Evolutionary conservation across 2,113 vertebrate species (phyloP).

Genomic region (Kryptolebias marmoratus): DNA sequence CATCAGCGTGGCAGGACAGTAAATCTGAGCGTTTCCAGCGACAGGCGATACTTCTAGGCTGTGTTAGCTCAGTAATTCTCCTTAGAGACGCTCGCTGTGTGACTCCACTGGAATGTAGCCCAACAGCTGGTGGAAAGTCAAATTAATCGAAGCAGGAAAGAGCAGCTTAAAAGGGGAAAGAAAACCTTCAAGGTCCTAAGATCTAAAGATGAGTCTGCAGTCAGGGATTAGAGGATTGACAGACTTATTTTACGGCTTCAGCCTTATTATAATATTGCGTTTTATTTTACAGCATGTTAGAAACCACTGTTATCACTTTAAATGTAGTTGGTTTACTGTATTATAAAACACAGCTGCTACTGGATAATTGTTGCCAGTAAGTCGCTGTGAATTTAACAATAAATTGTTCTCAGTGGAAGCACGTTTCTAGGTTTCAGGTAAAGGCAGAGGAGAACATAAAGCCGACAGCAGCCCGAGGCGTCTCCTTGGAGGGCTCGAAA

Average conservation of each 20-base stretch:
- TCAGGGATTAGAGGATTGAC: neutral
- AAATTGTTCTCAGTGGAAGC: too few species aligned
- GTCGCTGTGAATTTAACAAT: too few species aligned
- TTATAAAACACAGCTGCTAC: too few species aligned
- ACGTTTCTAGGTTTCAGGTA: too few species aligned
- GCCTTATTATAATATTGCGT: too few species aligned
- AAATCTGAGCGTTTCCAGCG: constrained; percentile 50
- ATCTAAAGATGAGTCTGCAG: neutral
- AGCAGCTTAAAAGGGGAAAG: constrained; percentile 22
- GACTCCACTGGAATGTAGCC: constrained; percentile 64
- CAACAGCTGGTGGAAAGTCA: constrained; percentile 65
- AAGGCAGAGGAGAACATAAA: constrained; percentile 5
- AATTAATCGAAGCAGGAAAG: constrained; percentile 32
- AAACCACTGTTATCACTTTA: too few species aligned
- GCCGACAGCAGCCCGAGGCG: constrained; percentile 8
- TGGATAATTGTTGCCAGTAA: too few species aligned
- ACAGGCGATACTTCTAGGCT: constrained; percentile 36
- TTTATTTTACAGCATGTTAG: too few species aligned
- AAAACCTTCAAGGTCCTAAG: neutral
- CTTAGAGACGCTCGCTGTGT: constrained; percentile 30
- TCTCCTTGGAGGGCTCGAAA: constrained; percentile 8
- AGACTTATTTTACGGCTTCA: too few species aligned
- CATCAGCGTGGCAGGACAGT: constrained; percentile 33
- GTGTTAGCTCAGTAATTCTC: constrained; percentile 44
- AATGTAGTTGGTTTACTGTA: too few species aligned